These are phyloP conservation scores for Dasysyrphus tricinctus DNA, from an alignment of 2,888 invertebrate genomes.

Conservation along the genomic window DNA sequence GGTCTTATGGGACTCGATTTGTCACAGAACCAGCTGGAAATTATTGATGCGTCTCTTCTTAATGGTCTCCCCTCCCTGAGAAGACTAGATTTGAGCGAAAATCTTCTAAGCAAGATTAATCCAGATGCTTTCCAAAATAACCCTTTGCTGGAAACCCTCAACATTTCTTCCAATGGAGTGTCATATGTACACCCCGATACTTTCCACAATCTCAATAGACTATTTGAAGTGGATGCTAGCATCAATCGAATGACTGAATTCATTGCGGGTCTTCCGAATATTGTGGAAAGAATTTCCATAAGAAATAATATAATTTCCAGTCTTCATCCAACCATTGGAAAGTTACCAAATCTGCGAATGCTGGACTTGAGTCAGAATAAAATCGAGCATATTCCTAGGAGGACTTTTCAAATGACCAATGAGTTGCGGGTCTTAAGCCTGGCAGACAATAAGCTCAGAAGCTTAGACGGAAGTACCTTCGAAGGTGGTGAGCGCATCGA, in stretches of 20 bases:
- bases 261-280: slow-evolving; percentile 90
- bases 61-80: slow-evolving; percentile 90
- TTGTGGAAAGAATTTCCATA: slow-evolving; percentile 90
- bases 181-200: slow-evolving; percentile 89
- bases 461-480: slow-evolving; percentile 88
- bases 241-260: slow-evolving; percentile 89
- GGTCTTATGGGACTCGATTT: slow-evolving; percentile 93
- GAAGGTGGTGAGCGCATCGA: slow-evolving; percentile 89
- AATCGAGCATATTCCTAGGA: slow-evolving; percentile 88
- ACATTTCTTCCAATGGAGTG: slow-evolving; percentile 90
- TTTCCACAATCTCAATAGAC: slow-evolving; percentile 88
- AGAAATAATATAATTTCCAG: slow-evolving; percentile 88
- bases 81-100: slow-evolving; percentile 90
- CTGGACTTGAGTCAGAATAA: slow-evolving; percentile 91
- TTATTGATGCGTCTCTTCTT: slow-evolving; percentile 89
- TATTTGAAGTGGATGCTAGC: slow-evolving; percentile 92
- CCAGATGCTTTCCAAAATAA: slow-evolving; percentile 89
- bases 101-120: slow-evolving; percentile 88
- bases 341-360: slow-evolving; percentile 89
- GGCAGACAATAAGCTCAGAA: slow-evolving; percentile 89
- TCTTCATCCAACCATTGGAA: slow-evolving; percentile 87
- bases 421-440: slow-evolving; percentile 89
- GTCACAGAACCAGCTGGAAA: slow-evolving; percentile 89
- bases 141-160: slow-evolving; percentile 90
- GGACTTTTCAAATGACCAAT: slow-evolving; percentile 87